phyloP scores from a whole-genome alignment of 2,888 invertebrate genomes.

The Augiades crinisus region DNA sequence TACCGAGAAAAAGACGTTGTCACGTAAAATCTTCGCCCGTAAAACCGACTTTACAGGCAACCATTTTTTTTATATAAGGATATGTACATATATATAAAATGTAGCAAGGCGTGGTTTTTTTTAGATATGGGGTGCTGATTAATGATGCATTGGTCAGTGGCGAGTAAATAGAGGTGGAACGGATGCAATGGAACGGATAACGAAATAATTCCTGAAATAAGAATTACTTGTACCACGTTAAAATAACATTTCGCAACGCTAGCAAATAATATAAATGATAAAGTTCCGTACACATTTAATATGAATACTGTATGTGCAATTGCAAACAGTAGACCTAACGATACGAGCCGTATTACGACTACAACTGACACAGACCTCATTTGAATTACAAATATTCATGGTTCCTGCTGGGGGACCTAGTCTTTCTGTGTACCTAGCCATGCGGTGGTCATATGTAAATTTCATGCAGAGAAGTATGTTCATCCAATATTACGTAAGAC shows the following conservation, averaged over 20 bases:
- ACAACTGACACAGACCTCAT: conserved; percentile 10
- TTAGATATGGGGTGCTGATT: too few relatives aligned
- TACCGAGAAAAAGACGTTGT: too few relatives aligned
- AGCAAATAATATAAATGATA: conserved; percentile 3
- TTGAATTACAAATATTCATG: conserved; percentile 20
- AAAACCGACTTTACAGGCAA: too few relatives aligned
- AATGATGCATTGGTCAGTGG: too few relatives aligned
- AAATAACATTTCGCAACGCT: neutral
- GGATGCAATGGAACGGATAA: too few relatives aligned
- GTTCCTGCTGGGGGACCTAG: neutral
- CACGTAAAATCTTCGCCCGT: too few relatives aligned
- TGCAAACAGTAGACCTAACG: conserved; percentile 4
- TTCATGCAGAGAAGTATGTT: neutral
- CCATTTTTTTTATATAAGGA: too few relatives aligned
- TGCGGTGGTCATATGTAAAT: conserved; percentile 5
- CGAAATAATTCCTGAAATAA: too few relatives aligned
- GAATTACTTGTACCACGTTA: too few relatives aligned
- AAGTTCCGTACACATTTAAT: neutral
- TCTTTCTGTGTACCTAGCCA: conserved; percentile 1
- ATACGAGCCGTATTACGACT: conserved; percentile 5
- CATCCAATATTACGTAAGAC: neutral
- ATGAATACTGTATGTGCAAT: conserved; percentile 3
- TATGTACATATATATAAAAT: too few relatives aligned
- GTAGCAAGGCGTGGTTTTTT: too few relatives aligned
- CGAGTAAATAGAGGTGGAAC: too few relatives aligned